A percentile compares a stretch with the other conserved stretches of the same genome.
Conservation (phyloP, 2,888 invertebrate genomes). For the Lordiphosa fenestrarum region DNA sequence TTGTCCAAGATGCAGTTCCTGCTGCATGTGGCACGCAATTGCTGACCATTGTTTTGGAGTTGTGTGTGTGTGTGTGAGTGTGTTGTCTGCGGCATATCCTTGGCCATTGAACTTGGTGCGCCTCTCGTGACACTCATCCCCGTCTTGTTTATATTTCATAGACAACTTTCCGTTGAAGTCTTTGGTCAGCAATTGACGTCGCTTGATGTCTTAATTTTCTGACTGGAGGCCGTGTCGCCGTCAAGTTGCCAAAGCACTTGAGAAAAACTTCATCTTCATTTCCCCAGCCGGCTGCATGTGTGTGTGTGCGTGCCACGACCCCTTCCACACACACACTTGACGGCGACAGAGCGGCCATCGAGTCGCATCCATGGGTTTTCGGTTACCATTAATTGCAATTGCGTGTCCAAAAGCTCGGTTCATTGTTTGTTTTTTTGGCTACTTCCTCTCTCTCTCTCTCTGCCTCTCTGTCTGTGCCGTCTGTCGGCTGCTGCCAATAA, state of each 20-base stretch:
- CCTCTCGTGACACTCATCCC: constrained; percentile 55
- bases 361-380: constrained; percentile 46
- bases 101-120: constrained; percentile 67
- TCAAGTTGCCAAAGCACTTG: constrained; percentile 66
- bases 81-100: constrained; percentile 47
- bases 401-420: constrained; percentile 70
- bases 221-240: constrained; percentile 39
- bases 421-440: constrained; percentile 56
- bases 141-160: constrained; percentile 58
- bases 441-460: constrained; percentile 10
- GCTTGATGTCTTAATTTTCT: constrained; percentile 70
- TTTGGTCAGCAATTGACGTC: constrained; percentile 63
- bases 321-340: constrained; percentile 51
- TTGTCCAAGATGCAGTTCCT: constrained; percentile 31
- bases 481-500: constrained; percentile 59
- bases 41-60: constrained; percentile 39
- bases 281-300: constrained; percentile 13
- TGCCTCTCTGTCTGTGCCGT: neutral
- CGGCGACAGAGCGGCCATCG: constrained; percentile 46
- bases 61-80: constrained; percentile 36
- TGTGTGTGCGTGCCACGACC: constrained; percentile 42
- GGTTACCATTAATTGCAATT: constrained; percentile 78
- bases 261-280: constrained; percentile 47
- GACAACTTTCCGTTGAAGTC: constrained; percentile 45
- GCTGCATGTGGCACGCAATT: constrained; percentile 72